These are phyloP conservation scores for Mya arenaria DNA, from an alignment of 1,140 invertebrate species.

Conservation along the genomic window DNA sequence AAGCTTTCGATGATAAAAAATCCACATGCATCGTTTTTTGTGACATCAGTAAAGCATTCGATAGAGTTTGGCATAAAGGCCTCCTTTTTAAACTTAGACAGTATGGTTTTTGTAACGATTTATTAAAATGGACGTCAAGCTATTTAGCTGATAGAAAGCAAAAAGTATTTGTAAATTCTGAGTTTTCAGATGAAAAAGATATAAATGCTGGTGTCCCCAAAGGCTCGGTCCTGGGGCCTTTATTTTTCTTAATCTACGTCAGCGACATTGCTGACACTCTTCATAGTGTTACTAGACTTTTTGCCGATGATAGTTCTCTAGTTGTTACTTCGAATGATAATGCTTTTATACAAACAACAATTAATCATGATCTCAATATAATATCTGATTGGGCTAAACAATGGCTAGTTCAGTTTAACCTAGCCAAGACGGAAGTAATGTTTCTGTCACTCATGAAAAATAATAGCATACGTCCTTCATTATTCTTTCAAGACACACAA, in stretches of 20 bases:
- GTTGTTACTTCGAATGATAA: neutral
- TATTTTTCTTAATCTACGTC: neutral
- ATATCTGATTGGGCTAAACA: neutral
- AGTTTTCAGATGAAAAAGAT: neutral
- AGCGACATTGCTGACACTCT: neutral
- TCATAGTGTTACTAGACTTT: neutral
- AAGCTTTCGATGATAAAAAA: too few relatives aligned
- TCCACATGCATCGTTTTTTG: too few relatives aligned
- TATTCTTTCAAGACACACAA: neutral
- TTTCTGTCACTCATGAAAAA: neutral
- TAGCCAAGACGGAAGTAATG: neutral
- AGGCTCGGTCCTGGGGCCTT: neutral
- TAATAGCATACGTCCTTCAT: neutral
- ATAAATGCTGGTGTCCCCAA: neutral
- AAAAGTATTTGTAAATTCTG: neutral
- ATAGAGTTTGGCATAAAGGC: too few relatives aligned
- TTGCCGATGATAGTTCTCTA: constrained; percentile 19
- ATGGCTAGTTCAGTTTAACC: constrained; percentile 13
- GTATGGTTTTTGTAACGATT: too few relatives aligned
- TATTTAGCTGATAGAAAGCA: constrained; percentile 16
- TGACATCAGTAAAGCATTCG: too few relatives aligned
- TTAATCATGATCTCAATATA: neutral
- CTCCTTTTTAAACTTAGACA: too few relatives aligned
- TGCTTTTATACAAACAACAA: neutral
- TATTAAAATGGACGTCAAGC: constrained; percentile 5